A percentile compares a stretch with the other conserved stretches of the same genome.
Conservation (phyloP, 2,888 invertebrate species). For the Drosophila mercatorum region DNA sequence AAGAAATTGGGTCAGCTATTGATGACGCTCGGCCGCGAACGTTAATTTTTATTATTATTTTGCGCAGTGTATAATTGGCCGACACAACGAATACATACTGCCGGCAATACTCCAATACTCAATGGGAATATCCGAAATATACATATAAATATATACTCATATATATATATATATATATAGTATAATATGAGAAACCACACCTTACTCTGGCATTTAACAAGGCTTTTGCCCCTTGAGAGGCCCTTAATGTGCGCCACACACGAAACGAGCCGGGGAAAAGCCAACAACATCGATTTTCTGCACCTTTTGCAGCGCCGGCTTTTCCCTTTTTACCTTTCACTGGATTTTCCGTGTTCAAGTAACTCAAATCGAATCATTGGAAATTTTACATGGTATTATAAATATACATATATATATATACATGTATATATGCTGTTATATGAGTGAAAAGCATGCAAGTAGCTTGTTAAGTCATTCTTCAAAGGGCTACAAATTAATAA, state of each 20-base stretch:
- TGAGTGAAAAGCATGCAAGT: conserved; percentile 35
- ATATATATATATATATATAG: too few relatives aligned
- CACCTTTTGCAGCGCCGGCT: conserved; percentile 43
- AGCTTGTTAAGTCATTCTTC: conserved; percentile 38
- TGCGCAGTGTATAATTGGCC: conserved; percentile 56
- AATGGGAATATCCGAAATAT: conserved; percentile 29
- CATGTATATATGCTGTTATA: neutral
- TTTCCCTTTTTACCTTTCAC: conserved; percentile 37
- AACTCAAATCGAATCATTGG: conserved; percentile 69
- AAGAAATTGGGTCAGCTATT: conserved; percentile 53
- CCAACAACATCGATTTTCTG: conserved; percentile 63
- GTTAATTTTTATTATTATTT: conserved; percentile 60
- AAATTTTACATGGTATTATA: conserved; percentile 37
- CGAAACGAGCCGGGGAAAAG: conserved; percentile 44
- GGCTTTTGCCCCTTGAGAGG: conserved; percentile 17
- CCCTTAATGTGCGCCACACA: conserved; percentile 47
- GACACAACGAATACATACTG: neutral
- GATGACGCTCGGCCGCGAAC: conserved; percentile 48
- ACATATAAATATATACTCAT: neutral
- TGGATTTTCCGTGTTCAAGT: conserved; percentile 44
- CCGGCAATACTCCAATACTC: conserved; percentile 22
- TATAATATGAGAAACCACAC: conserved; percentile 4
- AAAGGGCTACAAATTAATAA: conserved; percentile 38
- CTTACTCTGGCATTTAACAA: neutral
- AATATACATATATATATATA: neutral